A percentile compares a stretch with the other conserved stretches of the same genome.
These are phyloP conservation scores for Brevipalpus yothersi DNA, from an alignment of 1,140 invertebrate species.

Conservation along the genomic window DNA sequence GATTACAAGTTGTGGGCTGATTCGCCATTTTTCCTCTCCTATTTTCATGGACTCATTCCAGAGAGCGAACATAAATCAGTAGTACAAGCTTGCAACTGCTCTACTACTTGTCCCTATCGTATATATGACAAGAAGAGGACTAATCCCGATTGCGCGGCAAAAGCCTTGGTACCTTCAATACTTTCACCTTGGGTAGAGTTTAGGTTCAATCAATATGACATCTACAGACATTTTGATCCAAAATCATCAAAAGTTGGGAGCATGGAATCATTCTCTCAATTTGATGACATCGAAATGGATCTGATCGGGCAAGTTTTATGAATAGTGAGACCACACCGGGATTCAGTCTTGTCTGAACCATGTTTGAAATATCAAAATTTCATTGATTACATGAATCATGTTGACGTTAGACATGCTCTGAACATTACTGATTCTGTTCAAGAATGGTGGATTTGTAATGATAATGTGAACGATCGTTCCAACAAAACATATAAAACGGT, in stretches of 20 bases:
- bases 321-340: not conserved
- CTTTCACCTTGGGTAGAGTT: no score
- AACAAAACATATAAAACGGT: constrained; percentile 16
- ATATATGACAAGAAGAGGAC: not conserved
- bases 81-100: not conserved
- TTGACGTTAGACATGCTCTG: constrained; percentile 3
- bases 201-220: not conserved
- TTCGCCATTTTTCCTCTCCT: constrained; percentile 25
- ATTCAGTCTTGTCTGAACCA: no score
- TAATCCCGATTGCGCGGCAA: not conserved
- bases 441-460: not conserved
- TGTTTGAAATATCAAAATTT: constrained; percentile 10
- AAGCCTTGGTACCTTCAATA: not conserved
- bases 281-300: not conserved
- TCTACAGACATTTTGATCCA: not conserved
- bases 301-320: no score
- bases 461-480: constrained; percentile 13
- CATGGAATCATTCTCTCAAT: not conserved
- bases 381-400: constrained; percentile 15
- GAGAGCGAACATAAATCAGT: not conserved
- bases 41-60: constrained; percentile 26
- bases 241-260: not conserved
- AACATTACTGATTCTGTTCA: not conserved
- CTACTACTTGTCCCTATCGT: not conserved
- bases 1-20: constrained; percentile 21